A percentile compares a stretch with the other conserved stretches of the same genome.
Conservation (phyloP, 2,888 invertebrate genomes). For the Cheilosia urbana region DNA sequence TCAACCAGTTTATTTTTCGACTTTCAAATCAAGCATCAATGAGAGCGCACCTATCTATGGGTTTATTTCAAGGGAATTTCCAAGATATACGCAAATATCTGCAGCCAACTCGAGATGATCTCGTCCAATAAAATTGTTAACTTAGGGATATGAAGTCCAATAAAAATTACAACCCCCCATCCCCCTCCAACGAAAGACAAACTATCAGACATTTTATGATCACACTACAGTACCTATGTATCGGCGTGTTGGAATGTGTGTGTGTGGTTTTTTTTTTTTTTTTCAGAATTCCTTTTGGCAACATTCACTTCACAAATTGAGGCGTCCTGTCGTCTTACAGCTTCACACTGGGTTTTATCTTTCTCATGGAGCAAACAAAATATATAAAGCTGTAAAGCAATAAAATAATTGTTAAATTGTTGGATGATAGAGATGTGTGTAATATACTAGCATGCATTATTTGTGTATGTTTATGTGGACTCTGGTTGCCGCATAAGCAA, state of each 20-base stretch:
- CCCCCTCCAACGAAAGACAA: conserved; percentile 30
- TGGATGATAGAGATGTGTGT: conserved; percentile 40
- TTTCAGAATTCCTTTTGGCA: conserved; percentile 21
- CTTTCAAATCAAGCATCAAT: conserved; percentile 4
- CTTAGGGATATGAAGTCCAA: conserved; percentile 54
- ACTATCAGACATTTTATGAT: conserved; percentile 59
- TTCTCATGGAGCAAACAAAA: neutral
- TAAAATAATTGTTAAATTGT: conserved; percentile 60
- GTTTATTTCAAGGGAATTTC: neutral
- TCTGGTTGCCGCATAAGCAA: conserved; percentile 16
- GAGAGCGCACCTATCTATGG: neutral
- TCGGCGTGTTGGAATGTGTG: neutral
- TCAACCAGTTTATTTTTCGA: neutral
- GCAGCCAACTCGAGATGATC: conserved; percentile 26
- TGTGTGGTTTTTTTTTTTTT: conserved; percentile 14
- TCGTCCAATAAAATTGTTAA: conserved; percentile 58
- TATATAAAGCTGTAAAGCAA: neutral
- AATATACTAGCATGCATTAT: conserved; percentile 19
- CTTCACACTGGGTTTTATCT: neutral
- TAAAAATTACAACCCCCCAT: conserved; percentile 54
- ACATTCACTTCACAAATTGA: conserved; percentile 51
- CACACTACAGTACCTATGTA: conserved; percentile 22
- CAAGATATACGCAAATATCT: conserved; percentile 16
- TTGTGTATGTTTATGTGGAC: conserved; percentile 30
- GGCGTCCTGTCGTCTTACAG: conserved; percentile 12